Evolutionary conservation across 1,140 invertebrate species (phyloP), one percentile per base, ranked within the genome.

Genomic region (Armadillidium nasatum): DNA sequence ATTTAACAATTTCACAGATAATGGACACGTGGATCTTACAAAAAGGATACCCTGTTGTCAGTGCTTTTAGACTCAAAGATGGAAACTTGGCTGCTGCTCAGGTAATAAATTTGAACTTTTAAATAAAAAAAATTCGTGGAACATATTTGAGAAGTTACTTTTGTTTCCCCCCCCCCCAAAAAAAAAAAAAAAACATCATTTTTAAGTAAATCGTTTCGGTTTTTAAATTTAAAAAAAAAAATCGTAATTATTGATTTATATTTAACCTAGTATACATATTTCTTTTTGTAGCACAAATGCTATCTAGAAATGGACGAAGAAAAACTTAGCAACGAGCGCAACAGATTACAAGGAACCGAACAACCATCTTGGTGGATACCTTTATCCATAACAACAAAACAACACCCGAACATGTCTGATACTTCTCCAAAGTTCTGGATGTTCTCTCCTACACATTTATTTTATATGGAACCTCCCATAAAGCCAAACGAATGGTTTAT

Each of bases 1-100:
- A 88, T 74, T 86, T 70, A 9, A 76, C 84, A 69, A 85, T 94
- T 0, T 88, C 89, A 73, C 82, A 86, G 3, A 89, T 94, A 45
- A 92, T 95, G 91, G 89, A 93, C 81, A 89, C 90, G 0, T 96
- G 94, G 94, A 92, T 91, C 0, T 84, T 87, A 0, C 91, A 94
- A 82, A 85, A 91, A n/a, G 93, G 93, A 3, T 95, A 90, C 84
- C 94, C 94, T 0, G 89, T 95, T 0, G 86, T 95, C 0, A 88
- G 50, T 60, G 50, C 19, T 7, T 15, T 19, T 15, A 60, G 50
- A 19, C 19, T 60, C 3, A 60, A 60, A 19, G 19, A 60, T 60
- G 50, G 50, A 60, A 60, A 60, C 50, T 60, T 60, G 11, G 50
- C 50, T 15, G 50, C 19, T 13, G 19, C 50, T 15, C 50, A 60